A percentile compares a stretch with the other conserved stretches of the same genome.
Conservation (phyloP, 2,113 vertebrate species). For the Ciconia maguari region DNA sequence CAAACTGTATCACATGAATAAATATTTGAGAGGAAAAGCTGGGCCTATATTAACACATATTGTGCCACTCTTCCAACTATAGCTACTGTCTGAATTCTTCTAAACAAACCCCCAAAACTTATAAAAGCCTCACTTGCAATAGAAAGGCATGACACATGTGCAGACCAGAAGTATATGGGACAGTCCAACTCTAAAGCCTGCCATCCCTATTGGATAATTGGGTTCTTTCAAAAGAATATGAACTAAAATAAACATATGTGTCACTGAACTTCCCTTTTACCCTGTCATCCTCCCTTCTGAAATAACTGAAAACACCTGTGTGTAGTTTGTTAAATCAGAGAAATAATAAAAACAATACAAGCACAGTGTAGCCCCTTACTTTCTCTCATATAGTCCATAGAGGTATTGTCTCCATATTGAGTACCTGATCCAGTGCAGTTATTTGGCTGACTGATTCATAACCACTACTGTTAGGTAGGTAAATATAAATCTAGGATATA, state of each 20-base stretch:
- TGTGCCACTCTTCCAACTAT: background rate
- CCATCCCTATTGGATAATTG: background rate
- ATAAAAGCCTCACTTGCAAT: background rate
- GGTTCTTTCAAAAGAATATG: background rate
- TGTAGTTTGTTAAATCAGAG: background rate
- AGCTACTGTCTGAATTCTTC: background rate
- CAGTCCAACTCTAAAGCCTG: background rate
- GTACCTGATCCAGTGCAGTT: background rate
- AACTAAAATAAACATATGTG: background rate
- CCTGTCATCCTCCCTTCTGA: background rate
- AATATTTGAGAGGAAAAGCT: conserved; percentile 31
- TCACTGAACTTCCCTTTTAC: background rate
- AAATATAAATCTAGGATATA: background rate
- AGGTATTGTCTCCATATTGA: background rate
- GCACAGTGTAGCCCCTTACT: background rate
- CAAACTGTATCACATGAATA: conserved; percentile 1
- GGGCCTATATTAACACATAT: background rate
- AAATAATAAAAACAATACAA: background rate
- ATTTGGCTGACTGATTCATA: background rate
- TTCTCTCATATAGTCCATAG: fast-evolving
- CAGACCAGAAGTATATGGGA: background rate
- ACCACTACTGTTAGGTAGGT: background rate
- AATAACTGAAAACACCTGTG: background rate
- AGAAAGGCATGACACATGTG: background rate
- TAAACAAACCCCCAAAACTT: background rate